These are phyloP conservation scores for Taeniopygia guttata DNA, from an alignment of 2,797 vertebrate genomes.

Conservation along the genomic window DNA sequence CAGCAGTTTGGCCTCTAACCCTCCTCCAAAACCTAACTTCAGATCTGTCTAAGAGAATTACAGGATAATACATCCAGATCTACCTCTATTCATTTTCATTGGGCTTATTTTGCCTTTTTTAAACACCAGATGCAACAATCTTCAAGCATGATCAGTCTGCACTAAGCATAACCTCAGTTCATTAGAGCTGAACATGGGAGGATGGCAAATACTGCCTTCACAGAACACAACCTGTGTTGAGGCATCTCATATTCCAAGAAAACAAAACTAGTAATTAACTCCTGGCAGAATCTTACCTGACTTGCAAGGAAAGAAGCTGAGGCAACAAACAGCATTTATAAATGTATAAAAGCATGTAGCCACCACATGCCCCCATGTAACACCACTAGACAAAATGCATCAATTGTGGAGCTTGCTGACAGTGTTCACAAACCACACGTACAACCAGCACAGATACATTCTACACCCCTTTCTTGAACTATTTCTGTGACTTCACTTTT, in stretches of 20 bases:
- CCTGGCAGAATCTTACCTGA: slow-evolving; percentile 13
- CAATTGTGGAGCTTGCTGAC: neutral
- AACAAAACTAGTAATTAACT: neutral
- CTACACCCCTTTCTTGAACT: neutral
- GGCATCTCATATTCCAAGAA: neutral
- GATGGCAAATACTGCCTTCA: slow-evolving; percentile 43
- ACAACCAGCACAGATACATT: neutral
- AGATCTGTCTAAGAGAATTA: neutral
- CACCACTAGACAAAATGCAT: neutral
- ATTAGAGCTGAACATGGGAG: neutral
- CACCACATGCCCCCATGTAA: neutral
- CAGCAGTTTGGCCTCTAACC: slow-evolving; percentile 33
- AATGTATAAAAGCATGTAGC: neutral
- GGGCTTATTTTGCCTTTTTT: neutral
- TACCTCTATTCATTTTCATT: neutral
- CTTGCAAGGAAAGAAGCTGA: neutral
- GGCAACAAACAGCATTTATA: neutral
- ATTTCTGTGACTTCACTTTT: neutral
- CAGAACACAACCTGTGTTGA: neutral
- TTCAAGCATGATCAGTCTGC: neutral
- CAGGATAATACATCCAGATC: neutral
- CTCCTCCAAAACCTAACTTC: neutral
- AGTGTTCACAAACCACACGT: neutral
- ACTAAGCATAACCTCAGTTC: neutral
- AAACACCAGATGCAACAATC: neutral